phyloP scores from a whole-genome alignment of 2,113 vertebrate genomes.

The Ardeotis arabs region DNA sequence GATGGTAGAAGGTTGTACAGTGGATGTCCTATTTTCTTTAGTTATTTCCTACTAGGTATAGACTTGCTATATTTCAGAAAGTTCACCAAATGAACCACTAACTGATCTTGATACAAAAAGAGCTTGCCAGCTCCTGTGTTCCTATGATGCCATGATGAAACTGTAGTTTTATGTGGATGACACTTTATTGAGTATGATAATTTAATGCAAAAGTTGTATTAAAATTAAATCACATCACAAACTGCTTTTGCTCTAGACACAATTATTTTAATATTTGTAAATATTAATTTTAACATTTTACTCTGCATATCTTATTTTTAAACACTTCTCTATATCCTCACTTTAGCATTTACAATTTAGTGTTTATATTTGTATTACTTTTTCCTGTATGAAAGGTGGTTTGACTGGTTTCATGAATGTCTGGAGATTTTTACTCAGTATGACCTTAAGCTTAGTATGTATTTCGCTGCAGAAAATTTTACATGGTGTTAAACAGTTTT shows the following conservation, averaged over 20 bases:
- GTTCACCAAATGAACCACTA: not conserved
- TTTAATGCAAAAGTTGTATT: not conserved
- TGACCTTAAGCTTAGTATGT: not conserved
- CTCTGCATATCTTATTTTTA: not conserved
- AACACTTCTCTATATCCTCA: not conserved
- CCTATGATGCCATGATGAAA: not conserved
- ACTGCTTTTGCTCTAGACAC: not conserved
- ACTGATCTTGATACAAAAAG: not conserved
- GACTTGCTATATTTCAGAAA: not conserved
- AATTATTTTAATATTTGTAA: not conserved
- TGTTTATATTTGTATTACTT: not conserved
- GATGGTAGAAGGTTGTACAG: not conserved
- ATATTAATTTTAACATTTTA: not conserved
- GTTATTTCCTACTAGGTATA: not conserved
- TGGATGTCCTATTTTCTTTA: not conserved
- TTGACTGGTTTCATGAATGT: not conserved
- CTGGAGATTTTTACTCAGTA: not conserved
- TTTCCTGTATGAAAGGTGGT: not conserved
- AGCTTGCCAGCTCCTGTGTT: not conserved
- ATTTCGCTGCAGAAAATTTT: not conserved
- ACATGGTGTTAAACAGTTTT: not conserved
- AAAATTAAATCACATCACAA: not conserved
- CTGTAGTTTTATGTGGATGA: not conserved
- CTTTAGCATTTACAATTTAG: not conserved
- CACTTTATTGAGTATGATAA: not conserved